Conservation (phyloP, 2,888 invertebrate species). For the Gortyna flavago region DNA sequence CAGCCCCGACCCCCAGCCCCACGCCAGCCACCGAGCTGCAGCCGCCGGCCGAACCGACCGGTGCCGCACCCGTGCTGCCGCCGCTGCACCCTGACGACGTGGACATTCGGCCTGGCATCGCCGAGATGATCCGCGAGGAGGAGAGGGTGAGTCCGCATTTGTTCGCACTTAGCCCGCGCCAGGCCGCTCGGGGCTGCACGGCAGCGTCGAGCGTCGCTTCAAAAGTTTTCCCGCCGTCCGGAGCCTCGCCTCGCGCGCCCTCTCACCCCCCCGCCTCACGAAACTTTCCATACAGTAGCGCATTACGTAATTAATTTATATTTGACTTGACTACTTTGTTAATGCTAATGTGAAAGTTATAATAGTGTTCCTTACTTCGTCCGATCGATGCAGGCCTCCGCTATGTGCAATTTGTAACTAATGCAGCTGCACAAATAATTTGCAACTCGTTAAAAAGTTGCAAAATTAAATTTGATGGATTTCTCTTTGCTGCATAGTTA, state of each 20-base stretch:
- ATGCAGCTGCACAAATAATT: conserved; percentile 31
- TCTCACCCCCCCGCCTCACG: conserved; percentile 46
- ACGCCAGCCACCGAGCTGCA: conserved; percentile 68
- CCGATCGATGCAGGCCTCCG: conserved; percentile 61
- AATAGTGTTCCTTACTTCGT: conserved; percentile 57
- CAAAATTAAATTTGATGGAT: conserved; percentile 14
- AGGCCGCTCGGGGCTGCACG: neutral
- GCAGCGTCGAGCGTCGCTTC: conserved; percentile 55
- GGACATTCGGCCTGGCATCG: conserved; percentile 98
- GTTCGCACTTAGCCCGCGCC: neutral
- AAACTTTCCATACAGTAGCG: conserved; percentile 83
- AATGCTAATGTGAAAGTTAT: conserved; percentile 76
- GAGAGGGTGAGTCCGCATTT: conserved; percentile 94
- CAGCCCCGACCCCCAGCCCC: conserved; percentile 67
- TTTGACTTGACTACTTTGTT: conserved; percentile 74
- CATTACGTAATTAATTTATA: conserved; percentile 82
- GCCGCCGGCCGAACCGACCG: conserved; percentile 70
- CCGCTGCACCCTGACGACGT: conserved; percentile 93
- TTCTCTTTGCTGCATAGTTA: neutral
- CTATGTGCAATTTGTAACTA: conserved; percentile 24
- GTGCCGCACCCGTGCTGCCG: conserved; percentile 69
- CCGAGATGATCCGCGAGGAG: conserved; percentile 99
- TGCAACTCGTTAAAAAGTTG: conserved; percentile 28
- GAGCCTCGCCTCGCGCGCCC: conserved; percentile 49
- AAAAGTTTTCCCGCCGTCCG: conserved; percentile 80